Conservation (phyloP, 37 sponge, comb jelly and placozoan species). For the Ephydatia muelleri region DNA sequence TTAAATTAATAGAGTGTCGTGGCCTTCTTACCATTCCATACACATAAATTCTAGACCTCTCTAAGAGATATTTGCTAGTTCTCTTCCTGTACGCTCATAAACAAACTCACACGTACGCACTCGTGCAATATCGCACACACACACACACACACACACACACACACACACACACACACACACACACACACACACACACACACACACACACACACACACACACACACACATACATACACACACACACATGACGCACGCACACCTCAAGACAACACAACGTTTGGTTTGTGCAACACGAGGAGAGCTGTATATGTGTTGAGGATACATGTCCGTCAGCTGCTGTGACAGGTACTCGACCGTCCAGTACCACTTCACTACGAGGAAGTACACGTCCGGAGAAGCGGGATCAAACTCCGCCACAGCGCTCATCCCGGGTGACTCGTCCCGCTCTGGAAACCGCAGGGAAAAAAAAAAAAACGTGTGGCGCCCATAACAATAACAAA, state of each 20-base stretch:
- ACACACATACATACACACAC: constrained; percentile 33
- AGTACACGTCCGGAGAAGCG: constrained; percentile 36
- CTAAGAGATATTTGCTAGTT: no score
- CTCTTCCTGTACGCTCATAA: no score
- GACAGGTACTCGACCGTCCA: constrained; percentile 6
- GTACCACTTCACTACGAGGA: constrained; percentile 52
- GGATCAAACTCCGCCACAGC: constrained; percentile 40
- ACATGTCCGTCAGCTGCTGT: constrained; percentile 30
- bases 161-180: no score
- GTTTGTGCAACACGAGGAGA: neutral
- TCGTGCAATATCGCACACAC: no score
- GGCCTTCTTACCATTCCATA: no score
- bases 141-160: no score
- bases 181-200: no score
- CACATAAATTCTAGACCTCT: no score
- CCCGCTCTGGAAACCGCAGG: constrained; percentile 7
- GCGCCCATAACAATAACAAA: neutral
- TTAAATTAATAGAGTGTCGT: no score
- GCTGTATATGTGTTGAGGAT: no score
- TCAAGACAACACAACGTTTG: neutral
- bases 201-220: no score
- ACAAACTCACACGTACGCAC: no score
- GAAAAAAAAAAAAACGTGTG: neutral
- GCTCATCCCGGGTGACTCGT: constrained; percentile 9
- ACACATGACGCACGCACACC: neutral